Conservation (phyloP, 1,140 invertebrate genomes). For the Nilaparvata lugens region DNA sequence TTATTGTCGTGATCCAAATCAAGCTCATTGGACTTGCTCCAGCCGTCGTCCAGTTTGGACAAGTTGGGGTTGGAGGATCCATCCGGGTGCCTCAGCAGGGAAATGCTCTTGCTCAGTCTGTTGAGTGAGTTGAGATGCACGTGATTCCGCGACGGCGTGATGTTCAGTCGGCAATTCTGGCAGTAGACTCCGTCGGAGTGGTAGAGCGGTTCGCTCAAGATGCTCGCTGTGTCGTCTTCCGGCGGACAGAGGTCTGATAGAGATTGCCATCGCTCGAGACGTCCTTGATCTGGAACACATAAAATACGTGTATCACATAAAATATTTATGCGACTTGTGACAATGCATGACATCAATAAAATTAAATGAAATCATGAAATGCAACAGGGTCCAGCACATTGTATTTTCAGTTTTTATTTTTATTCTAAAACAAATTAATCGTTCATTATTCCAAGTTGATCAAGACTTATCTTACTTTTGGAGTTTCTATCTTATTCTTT, state of each 20-base stretch:
- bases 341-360: no score
- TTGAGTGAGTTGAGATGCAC: not conserved
- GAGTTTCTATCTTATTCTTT: no score
- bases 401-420: no score
- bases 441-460: no score
- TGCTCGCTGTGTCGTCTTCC: constrained; percentile 37
- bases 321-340: no score
- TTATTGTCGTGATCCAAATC: constrained; percentile 27
- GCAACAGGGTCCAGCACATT: no score
- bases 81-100: constrained; percentile 72
- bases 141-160: not conserved
- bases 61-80: constrained; percentile 86
- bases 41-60: not conserved
- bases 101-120: constrained; percentile 44
- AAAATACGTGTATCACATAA: no score
- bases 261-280: no score
- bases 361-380: no score
- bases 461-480: no score
- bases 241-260: not conserved
- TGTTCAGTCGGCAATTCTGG: not conserved
- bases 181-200: not conserved
- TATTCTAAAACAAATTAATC: no score
- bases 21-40: constrained; percentile 62
- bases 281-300: not conserved
- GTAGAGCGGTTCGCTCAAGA: constrained; percentile 61